Percentiles rank a stretch among this genome's conserved stretches.
Evolutionary conservation across 2,888 invertebrate species (phyloP).

Genomic region (Conus canariensis): DNA sequence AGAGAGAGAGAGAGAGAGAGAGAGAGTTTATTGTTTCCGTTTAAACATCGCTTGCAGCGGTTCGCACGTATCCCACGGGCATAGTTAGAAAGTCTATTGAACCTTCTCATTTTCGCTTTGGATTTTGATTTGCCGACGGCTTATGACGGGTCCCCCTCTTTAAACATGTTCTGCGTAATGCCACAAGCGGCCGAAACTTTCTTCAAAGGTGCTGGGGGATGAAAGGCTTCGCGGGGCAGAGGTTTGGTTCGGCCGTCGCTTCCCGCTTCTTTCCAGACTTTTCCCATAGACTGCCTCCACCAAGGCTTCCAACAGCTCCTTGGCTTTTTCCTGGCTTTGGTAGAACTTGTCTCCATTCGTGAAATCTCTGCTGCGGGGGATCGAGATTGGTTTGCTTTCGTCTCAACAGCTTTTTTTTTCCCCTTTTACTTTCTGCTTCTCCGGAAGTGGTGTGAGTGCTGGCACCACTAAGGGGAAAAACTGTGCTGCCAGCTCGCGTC

Average conservation of each 20-base stretch:
- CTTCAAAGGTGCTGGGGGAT: slow-evolving; percentile 38
- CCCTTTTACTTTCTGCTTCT: not conserved
- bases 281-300: not conserved
- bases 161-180: slow-evolving; percentile 25
- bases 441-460: slow-evolving; percentile 22
- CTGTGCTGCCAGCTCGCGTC: not conserved
- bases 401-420: not conserved
- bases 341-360: slow-evolving; percentile 2
- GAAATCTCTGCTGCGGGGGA: not conserved
- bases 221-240: slow-evolving; percentile 12
- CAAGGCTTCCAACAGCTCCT: not conserved
- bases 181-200: slow-evolving; percentile 1
- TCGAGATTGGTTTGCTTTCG: not conserved
- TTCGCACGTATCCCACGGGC: not conserved
- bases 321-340: not conserved
- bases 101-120: slow-evolving; percentile 40
- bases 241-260: not conserved
- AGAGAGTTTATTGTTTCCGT: not conserved
- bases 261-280: not conserved
- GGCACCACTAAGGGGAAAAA: not conserved
- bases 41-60: not conserved
- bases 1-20: slow-evolving; percentile 29
- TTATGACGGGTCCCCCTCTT: slow-evolving; percentile 27
- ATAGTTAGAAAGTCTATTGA: slow-evolving; percentile 29
- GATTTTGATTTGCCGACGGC: slow-evolving; percentile 36